Evolutionary conservation across 2,888 invertebrate genomes (phyloP).

Genomic region (Teleogryllus oceanicus): DNA sequence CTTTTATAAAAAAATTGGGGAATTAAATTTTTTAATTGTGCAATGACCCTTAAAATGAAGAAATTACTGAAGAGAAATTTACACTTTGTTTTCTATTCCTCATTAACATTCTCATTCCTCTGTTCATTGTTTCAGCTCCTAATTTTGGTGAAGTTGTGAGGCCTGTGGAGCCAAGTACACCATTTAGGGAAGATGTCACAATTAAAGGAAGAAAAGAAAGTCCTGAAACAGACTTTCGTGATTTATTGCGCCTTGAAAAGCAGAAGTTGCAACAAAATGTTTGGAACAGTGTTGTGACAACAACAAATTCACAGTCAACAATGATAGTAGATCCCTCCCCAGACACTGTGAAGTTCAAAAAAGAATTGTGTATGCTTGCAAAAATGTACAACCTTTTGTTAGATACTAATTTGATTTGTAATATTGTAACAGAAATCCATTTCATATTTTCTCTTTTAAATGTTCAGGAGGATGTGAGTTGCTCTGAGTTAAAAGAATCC

Average conservation of each 20-base stretch:
- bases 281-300: not conserved
- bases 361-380: not conserved
- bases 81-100: too few species aligned
- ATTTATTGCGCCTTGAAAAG: constrained; percentile 23
- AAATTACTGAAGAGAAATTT: too few species aligned
- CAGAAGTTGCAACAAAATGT: not conserved
- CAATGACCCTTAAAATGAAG: too few species aligned
- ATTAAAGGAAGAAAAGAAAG: not conserved
- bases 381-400: constrained; percentile 18
- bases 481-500: not conserved
- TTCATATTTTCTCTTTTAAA: constrained; percentile 25
- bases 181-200: constrained; percentile 1
- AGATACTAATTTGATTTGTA: not conserved
- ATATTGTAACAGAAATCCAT: constrained; percentile 20
- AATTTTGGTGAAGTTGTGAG: not conserved
- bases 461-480: not conserved
- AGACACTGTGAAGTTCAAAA: constrained; percentile 20
- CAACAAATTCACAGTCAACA: not conserved
- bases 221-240: not conserved
- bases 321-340: constrained; percentile 7
- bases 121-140: not conserved
- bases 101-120: too few species aligned
- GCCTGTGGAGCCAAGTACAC: not conserved
- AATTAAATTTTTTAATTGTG: too few species aligned
- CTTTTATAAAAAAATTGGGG: too few species aligned